These are phyloP conservation scores for Tachysurus vachellii DNA, from an alignment of 2,113 vertebrate species.

Conservation along the genomic window DNA sequence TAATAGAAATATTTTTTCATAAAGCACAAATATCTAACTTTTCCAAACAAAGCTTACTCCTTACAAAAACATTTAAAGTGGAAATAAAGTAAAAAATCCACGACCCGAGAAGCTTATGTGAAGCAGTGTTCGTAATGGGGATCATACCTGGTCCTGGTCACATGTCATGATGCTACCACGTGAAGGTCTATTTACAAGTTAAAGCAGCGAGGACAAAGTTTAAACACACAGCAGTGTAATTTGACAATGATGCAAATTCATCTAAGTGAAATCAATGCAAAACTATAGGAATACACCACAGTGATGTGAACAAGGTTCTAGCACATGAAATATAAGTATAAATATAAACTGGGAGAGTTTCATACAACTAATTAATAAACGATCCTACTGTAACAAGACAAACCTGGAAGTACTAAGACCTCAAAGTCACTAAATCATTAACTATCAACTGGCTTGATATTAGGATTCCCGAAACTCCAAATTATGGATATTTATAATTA, in stretches of 20 bases:
- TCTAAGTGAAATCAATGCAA: neutral
- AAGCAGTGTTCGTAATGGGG: neutral
- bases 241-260: neutral
- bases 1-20: neutral
- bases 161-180: neutral
- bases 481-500: neutral
- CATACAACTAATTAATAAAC: neutral
- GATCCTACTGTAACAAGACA: neutral
- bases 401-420: neutral
- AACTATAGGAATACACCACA: neutral
- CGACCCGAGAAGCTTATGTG: neutral
- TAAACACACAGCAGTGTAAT: neutral
- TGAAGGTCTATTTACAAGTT: neutral
- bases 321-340: neutral
- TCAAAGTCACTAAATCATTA: neutral
- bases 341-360: neutral
- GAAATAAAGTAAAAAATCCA: neutral
- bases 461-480: neutral
- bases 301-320: neutral
- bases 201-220: neutral
- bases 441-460: neutral
- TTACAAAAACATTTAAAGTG: neutral
- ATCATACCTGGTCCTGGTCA: neutral
- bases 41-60: neutral
- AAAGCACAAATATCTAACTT: neutral